Percentiles rank a stretch among this genome's conserved stretches.
Evolutionary conservation across 2,113 vertebrate species (phyloP).

Genomic region (Melozone crissalis): DNA sequence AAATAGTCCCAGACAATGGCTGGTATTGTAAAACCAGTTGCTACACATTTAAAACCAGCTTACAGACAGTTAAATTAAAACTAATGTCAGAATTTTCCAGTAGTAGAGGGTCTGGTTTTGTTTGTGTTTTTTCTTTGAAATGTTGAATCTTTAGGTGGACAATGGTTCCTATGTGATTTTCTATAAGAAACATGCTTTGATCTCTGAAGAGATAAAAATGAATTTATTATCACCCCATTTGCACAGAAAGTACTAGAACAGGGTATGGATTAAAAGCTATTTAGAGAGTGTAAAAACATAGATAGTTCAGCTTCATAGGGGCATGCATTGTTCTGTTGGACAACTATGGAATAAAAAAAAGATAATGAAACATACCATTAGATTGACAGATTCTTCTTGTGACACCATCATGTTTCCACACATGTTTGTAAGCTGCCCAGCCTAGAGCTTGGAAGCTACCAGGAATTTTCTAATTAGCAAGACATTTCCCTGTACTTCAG

Average conservation of each 20-base stretch:
- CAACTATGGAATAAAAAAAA: not conserved
- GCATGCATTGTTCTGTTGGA: not conserved
- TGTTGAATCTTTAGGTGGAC: not conserved
- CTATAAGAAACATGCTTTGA: not conserved
- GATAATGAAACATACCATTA: not conserved
- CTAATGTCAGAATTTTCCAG: not conserved
- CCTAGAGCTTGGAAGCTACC: not conserved
- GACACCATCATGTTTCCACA: not conserved
- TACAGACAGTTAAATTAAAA: not conserved
- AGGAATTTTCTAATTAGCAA: not conserved
- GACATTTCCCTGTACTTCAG: not conserved
- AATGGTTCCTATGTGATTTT: too few species aligned
- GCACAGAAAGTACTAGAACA: not conserved
- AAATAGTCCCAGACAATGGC: not conserved
- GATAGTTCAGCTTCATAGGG: not conserved
- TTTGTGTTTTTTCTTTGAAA: not conserved
- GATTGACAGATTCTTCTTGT: not conserved
- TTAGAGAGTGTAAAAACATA: not conserved
- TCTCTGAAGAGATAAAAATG: not conserved
- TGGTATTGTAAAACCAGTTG: not conserved
- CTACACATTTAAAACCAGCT: not conserved
- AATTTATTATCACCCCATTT: not conserved
- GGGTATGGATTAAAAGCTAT: not conserved
- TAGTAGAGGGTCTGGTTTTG: not conserved
- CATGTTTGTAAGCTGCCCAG: not conserved